Percentiles rank a stretch among this genome's conserved stretches.
These are phyloP conservation scores for Pogonocherus hispidulus DNA, from an alignment of 2,888 invertebrate species.

Conservation along the genomic window DNA sequence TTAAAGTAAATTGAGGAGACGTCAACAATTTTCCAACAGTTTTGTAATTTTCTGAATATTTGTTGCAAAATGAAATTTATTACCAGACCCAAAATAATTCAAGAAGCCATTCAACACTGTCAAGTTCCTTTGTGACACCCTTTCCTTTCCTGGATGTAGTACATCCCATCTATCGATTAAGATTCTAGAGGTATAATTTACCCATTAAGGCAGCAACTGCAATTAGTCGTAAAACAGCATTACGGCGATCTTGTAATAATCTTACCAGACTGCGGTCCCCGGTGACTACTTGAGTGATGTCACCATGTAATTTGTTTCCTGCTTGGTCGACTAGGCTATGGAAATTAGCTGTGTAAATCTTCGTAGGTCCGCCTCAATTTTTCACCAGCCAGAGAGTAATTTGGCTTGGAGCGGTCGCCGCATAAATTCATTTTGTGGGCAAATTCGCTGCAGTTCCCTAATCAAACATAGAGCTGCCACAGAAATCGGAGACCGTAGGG, in stretches of 20 bases:
- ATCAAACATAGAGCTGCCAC: constrained; percentile 44
- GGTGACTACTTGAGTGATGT: constrained; percentile 56
- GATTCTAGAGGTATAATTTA: constrained; percentile 20
- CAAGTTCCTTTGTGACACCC: background rate
- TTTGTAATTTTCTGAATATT: no score
- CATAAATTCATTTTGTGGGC: constrained; percentile 52
- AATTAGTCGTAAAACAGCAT: constrained; percentile 48
- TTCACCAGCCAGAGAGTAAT: constrained; percentile 48
- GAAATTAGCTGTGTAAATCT: constrained; percentile 63
- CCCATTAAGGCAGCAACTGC: constrained; percentile 36
- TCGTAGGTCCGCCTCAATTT: constrained; percentile 57
- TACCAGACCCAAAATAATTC: no score
- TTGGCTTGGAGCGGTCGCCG: constrained; percentile 47
- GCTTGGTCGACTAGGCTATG: constrained; percentile 58
- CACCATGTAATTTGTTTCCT: constrained; percentile 60
- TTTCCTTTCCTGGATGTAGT: background rate
- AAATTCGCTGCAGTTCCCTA: constrained; percentile 44
- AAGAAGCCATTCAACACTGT: no score
- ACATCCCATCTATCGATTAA: background rate
- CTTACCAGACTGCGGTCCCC: constrained; percentile 50
- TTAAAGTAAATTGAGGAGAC: no score
- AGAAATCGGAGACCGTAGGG: constrained; percentile 32
- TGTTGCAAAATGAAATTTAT: no score
- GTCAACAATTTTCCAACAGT: no score
- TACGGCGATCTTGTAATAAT: constrained; percentile 54